These are phyloP conservation scores for Oncopodura yosiiana DNA, from an alignment of 1,140 invertebrate species.

Conservation along the genomic window DNA sequence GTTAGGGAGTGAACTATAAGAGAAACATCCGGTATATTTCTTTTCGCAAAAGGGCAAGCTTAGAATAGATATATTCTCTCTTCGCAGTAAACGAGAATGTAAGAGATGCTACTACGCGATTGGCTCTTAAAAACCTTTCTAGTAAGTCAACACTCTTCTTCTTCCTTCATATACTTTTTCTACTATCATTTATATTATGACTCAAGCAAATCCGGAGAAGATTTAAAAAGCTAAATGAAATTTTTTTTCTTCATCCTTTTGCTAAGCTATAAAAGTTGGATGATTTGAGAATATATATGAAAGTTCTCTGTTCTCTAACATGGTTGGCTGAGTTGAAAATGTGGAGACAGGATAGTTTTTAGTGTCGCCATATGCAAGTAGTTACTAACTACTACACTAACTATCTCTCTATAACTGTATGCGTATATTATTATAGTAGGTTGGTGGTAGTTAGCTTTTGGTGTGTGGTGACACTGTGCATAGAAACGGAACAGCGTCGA, in stretches of 20 bases:
- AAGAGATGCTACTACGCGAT: conserved; percentile 7
- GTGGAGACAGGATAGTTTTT: conserved; percentile 16
- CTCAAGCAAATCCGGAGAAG: not conserved
- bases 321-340: not conserved
- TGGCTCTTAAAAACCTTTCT: conserved; percentile 12
- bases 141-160: conserved; percentile 4
- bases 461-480: conserved; percentile 14
- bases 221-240: not conserved
- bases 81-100: conserved; percentile 6
- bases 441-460: not conserved
- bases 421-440: too few species aligned
- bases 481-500: conserved; percentile 32
- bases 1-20: not conserved
- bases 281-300: not conserved
- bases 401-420: too few species aligned
- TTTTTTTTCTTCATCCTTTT: not conserved
- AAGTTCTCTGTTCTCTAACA: not conserved
- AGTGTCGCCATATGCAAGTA: too few species aligned
- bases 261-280: conserved; percentile 3
- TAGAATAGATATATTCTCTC: conserved; percentile 12
- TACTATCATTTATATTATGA: not conserved
- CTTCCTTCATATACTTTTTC: not conserved
- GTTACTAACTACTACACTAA: too few species aligned
- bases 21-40: not conserved
- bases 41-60: not conserved